Evolutionary conservation across 2,113 vertebrate genomes (phyloP).

Genomic region (Microcebus griseorufus): DNA sequence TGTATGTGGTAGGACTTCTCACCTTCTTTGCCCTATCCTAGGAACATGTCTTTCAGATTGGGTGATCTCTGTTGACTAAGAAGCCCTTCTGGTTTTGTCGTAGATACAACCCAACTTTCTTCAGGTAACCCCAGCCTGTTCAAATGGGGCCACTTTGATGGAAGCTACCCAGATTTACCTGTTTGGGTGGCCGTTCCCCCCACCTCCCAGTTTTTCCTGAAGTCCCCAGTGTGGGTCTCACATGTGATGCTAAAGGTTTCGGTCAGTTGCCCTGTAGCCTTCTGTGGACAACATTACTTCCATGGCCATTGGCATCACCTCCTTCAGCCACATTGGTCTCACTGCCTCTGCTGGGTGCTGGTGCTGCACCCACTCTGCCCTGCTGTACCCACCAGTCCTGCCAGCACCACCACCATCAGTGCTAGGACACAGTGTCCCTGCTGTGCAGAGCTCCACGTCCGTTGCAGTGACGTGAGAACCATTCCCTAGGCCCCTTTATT

Average conservation of each 20-base stretch:
- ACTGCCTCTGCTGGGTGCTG: background rate
- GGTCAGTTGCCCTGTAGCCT: background rate
- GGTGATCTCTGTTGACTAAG: background rate
- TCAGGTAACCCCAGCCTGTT: background rate
- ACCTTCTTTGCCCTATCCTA: background rate
- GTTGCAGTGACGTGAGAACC: background rate
- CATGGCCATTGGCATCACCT: background rate
- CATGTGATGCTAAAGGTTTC: background rate
- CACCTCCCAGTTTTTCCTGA: background rate
- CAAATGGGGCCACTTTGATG: background rate
- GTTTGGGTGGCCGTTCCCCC: background rate
- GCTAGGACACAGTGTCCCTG: background rate
- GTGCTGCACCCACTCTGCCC: background rate
- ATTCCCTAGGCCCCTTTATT: background rate
- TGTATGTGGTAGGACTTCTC: background rate
- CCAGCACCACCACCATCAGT: rapidly evolving
- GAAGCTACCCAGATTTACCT: background rate
- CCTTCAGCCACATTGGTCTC: background rate
- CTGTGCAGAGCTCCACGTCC: background rate
- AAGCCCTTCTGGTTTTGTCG: background rate
- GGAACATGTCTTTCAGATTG: background rate
- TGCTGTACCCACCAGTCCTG: background rate
- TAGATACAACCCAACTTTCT: background rate
- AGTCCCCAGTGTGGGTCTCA: background rate
- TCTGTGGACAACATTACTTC: background rate